Conservation (phyloP, 2,888 invertebrate genomes). For the Machimus atricapillus region DNA sequence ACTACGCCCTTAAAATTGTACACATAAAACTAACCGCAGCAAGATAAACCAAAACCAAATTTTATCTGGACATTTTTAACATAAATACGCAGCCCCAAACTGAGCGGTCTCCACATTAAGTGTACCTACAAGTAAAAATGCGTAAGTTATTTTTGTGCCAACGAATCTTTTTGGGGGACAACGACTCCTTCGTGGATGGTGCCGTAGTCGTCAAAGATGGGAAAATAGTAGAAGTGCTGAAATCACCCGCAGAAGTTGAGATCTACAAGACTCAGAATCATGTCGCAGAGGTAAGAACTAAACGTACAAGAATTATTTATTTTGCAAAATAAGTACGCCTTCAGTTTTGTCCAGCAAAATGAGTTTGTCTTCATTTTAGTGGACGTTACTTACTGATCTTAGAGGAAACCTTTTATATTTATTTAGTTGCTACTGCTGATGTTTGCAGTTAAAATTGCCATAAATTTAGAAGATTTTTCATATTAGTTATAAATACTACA, state of each 20-base stretch:
- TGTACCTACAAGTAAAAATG: neutral
- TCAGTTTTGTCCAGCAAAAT: no score
- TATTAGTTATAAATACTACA: no score
- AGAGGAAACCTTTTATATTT: no score
- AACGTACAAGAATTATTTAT: neutral
- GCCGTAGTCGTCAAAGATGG: conserved; percentile 66
- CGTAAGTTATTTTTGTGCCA: conserved; percentile 46
- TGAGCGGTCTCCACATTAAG: neutral
- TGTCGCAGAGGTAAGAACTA: neutral
- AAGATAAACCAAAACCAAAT: neutral
- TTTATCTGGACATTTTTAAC: neutral
- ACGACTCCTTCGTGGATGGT: conserved; percentile 62
- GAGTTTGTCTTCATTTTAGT: no score
- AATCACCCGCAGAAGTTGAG: conserved; percentile 58
- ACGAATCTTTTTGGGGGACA: conserved; percentile 60
- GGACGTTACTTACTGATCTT: no score
- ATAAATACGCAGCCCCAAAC: neutral
- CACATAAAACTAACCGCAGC: neutral
- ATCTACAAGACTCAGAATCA: conserved; percentile 49
- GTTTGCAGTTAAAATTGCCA: no score
- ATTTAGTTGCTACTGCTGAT: no score
- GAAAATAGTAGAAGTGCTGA: conserved; percentile 64
- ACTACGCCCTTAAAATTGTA: neutral
- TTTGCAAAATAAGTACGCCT: neutral
- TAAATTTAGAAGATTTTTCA: no score